A percentile compares a stretch with the other conserved stretches of the same genome.
Evolutionary conservation across 2,113 vertebrate genomes (phyloP).

Genomic region (Otolemur garnettii): DNA sequence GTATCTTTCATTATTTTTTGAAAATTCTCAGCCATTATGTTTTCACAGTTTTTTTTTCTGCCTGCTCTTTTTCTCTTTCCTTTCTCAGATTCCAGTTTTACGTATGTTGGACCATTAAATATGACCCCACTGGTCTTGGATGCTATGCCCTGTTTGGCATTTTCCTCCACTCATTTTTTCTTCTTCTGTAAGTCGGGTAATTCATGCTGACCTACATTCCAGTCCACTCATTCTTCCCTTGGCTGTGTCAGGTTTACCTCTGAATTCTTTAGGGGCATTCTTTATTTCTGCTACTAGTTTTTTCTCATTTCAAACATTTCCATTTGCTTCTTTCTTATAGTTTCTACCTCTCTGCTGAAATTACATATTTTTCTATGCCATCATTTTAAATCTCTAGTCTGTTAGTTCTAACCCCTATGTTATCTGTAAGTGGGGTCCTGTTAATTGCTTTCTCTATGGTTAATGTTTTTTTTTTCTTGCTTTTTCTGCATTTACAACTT

Average conservation of each 20-base stretch:
- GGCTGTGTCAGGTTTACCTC: not conserved
- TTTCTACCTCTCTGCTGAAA: not conserved
- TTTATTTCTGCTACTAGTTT: not conserved
- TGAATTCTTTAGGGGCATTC: not conserved
- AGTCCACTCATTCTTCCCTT: not conserved
- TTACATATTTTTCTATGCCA: not conserved
- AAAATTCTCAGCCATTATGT: not conserved
- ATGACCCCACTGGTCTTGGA: no score
- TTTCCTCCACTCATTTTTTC: not conserved
- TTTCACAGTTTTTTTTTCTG: not conserved
- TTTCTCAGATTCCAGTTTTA: not conserved
- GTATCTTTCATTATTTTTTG: not conserved
- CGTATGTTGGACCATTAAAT: not conserved
- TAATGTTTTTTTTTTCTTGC: not conserved
- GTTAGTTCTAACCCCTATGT: not conserved
- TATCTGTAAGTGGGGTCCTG: not conserved
- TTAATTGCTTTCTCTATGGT: not conserved
- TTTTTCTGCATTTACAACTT: not conserved
- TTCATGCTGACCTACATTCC: not conserved
- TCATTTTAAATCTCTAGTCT: not conserved
- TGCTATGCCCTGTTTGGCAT: not conserved
- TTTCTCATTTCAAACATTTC: not conserved
- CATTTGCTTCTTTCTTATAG: not conserved
- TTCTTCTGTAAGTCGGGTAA: not conserved
- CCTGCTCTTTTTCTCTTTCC: not conserved